Evolutionary conservation across 2,113 vertebrate species (phyloP).

Genomic region (Callithrix jacchus): DNA sequence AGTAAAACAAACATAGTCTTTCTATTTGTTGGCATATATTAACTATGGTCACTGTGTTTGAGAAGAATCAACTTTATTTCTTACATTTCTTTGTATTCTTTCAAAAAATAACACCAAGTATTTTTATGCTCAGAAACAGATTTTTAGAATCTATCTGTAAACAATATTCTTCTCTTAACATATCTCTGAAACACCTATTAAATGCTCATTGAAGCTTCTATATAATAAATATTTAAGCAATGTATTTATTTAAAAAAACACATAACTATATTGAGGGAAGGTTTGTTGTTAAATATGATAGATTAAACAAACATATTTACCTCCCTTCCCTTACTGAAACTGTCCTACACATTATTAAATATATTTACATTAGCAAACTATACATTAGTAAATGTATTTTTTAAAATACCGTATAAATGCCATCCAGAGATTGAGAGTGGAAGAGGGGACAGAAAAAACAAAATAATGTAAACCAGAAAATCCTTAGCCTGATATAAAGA

Average conservation of each 20-base stretch:
- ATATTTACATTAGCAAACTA: not conserved
- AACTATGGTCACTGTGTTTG: not conserved
- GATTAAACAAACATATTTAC: not conserved
- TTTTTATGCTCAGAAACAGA: not conserved
- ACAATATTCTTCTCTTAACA: not conserved
- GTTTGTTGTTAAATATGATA: not conserved
- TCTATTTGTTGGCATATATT: not conserved
- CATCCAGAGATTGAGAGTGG: not conserved
- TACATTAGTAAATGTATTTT: not conserved
- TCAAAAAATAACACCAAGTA: not conserved
- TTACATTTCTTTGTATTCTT: not conserved
- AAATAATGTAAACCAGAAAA: not conserved
- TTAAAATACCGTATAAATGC: not conserved
- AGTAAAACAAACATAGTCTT: not conserved
- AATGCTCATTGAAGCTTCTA: not conserved
- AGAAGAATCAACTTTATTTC: not conserved
- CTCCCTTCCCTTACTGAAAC: not conserved
- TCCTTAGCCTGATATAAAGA: not conserved
- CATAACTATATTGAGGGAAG: not conserved
- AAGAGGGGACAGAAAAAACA: not conserved
- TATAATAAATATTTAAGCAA: not conserved
- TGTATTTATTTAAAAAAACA: not conserved
- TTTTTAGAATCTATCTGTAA: not conserved
- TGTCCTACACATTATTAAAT: not conserved
- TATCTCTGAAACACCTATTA: not conserved